These are phyloP conservation scores for Ferdinandea cuprea DNA, from an alignment of 2,888 invertebrate species.

Conservation along the genomic window DNA sequence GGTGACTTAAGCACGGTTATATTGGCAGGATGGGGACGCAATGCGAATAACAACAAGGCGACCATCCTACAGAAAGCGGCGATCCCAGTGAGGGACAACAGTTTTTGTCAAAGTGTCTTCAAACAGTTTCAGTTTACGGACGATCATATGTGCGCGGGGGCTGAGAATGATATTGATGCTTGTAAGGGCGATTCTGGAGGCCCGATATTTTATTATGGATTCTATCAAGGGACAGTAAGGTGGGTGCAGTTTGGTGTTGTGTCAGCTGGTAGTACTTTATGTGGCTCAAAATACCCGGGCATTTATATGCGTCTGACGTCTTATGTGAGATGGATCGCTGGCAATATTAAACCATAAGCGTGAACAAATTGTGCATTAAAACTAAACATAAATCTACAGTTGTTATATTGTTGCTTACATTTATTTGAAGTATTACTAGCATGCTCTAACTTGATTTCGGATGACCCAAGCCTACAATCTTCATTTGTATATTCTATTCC, in stretches of 20 bases:
- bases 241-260: slow-evolving; percentile 85
- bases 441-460: too few relatives aligned
- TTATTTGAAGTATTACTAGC: too few relatives aligned
- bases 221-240: slow-evolving; percentile 68
- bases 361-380: too few relatives aligned
- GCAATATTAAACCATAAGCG: slow-evolving; percentile 75
- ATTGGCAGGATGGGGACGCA: slow-evolving; percentile 80
- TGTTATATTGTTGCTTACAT: too few relatives aligned
- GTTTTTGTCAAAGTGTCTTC: slow-evolving; percentile 78
- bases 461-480: too few relatives aligned
- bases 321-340: slow-evolving; percentile 85
- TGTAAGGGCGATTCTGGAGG: slow-evolving; percentile 76
- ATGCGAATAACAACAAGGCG: slow-evolving; percentile 76
- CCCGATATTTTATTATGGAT: slow-evolving; percentile 77
- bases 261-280: slow-evolving; percentile 85
- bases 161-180: slow-evolving; percentile 75
- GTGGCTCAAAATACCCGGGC: slow-evolving; percentile 83
- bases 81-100: slow-evolving; percentile 68
- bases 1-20: slow-evolving; percentile 71
- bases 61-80: slow-evolving; percentile 77
- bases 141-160: slow-evolving; percentile 85
- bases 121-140: slow-evolving; percentile 77
- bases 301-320: slow-evolving; percentile 84
- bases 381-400: too few relatives aligned
- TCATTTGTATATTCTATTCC: too few relatives aligned